Base-by-base conservation (phyloP, 2,888 invertebrate species). In the Rutpela maculata region DNA sequence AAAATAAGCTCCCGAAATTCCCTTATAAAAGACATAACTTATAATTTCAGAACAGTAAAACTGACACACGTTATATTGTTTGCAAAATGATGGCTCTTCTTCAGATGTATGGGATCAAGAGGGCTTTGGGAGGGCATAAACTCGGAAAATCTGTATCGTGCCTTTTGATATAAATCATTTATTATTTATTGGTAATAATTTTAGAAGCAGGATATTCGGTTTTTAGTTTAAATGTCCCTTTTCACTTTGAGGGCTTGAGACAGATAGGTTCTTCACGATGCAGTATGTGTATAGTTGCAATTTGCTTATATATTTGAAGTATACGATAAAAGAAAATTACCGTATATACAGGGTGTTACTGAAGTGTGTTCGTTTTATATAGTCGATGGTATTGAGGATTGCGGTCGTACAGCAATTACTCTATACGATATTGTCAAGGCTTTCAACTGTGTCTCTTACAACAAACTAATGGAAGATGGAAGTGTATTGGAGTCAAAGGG, bases 1-100 rank as follows among this genome's bases (percentile, higher is more conserved):
- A 78, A 80, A 78, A 78, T 85, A 86, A 87, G 81, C 85, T 83
- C 83, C 84, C 76, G 84, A 86, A 87, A 88, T 87, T 88, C 87
- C 87, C 87, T 87, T 87, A 87, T 86, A 86, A 87, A 86, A 84
- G 86, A 84, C 87, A 87, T 88, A 88, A 88, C 87, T 88, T 88
- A 88, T 88, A 88, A 88, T 88, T 88, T 88, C 82, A 85, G 75
- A 85, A 84, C 88, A 88, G 88, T 88, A 88, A 88, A 88, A 86
- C 86, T 87, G 88, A 88, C 88, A 88, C 83, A 86, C 85, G 86
- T 87, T 88, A 88, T 88, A 88, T 88, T 87, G 88, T 88, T 88
- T 87, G 88, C 87, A 84, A 87, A 88, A 87, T 86, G 87, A 87
- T 87, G 85, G 87, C 83, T 79, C 80, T 81, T 80, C 75, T 77